A percentile compares a stretch with the other conserved stretches of the same genome.
Evolutionary conservation across 2,797 vertebrate genomes (phyloP).

Genomic region (Monodelphis domestica): DNA sequence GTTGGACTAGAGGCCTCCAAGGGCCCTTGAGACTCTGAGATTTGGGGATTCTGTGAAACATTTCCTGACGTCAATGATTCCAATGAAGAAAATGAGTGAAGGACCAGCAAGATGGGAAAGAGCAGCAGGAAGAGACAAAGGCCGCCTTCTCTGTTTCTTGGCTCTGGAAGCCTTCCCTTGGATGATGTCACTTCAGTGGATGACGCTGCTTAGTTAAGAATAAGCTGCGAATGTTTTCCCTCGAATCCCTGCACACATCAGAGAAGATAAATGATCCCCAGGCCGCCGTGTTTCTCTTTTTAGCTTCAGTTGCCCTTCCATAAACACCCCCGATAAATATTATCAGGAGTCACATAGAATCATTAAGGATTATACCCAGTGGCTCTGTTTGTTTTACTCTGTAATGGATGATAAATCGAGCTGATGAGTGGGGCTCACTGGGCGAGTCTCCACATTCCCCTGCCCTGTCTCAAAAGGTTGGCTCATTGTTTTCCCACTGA

Average conservation of each 20-base stretch:
- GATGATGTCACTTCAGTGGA: slow-evolving; percentile 58
- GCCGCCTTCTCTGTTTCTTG: slow-evolving; percentile 70
- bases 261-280: slow-evolving; percentile 69
- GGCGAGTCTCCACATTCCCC: slow-evolving; percentile 73
- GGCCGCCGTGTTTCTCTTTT: slow-evolving; percentile 79
- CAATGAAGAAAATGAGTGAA: slow-evolving; percentile 49
- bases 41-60: slow-evolving; percentile 20
- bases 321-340: slow-evolving; percentile 86
- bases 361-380: slow-evolving; percentile 76
- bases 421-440: slow-evolving; percentile 73
- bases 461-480: slow-evolving; percentile 77
- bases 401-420: slow-evolving; percentile 78
- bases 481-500: slow-evolving; percentile 76
- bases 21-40: neutral
- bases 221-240: slow-evolving; percentile 71
- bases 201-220: slow-evolving; percentile 75
- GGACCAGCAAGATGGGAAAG: slow-evolving; percentile 59
- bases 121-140: slow-evolving; percentile 67
- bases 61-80: slow-evolving; percentile 39
- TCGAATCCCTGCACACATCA: slow-evolving; percentile 71
- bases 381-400: slow-evolving; percentile 83
- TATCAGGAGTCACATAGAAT: slow-evolving; percentile 81
- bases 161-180: slow-evolving; percentile 49
- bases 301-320: slow-evolving; percentile 82
- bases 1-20: neutral